Evolutionary conservation across 1,140 invertebrate species (phyloP).

Genomic region (Drosophila quadrilineata): DNA sequence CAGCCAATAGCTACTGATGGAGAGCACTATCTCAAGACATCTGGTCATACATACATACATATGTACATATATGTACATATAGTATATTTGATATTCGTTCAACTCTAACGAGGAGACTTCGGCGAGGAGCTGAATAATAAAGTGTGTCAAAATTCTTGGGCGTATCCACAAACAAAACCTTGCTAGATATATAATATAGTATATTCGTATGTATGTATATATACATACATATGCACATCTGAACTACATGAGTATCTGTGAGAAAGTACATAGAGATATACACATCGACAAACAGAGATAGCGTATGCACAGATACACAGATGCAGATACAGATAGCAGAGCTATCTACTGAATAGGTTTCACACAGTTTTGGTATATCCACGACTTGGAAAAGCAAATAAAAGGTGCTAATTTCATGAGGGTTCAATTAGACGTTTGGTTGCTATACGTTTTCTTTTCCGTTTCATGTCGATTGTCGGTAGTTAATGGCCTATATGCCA

Average conservation of each 20-base stretch:
- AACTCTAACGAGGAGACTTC: conserved; percentile 7
- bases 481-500: conserved; percentile 20
- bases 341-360: conserved; percentile 28
- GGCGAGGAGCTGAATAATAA: conserved; percentile 37
- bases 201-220: not conserved
- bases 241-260: conserved; percentile 17
- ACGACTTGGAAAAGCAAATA: conserved; percentile 68
- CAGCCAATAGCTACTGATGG: conserved; percentile 26
- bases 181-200: too few relatives aligned
- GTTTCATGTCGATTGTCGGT: conserved; percentile 5
- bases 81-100: conserved; percentile 28
- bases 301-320: conserved; percentile 9
- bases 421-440: conserved; percentile 72
- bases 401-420: conserved; percentile 80
- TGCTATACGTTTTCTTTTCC: conserved; percentile 59
- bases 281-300: conserved; percentile 1
- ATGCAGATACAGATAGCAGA: conserved; percentile 39
- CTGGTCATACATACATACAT: conserved; percentile 37
- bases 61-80: conserved; percentile 20
- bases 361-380: conserved; percentile 62
- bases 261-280: conserved; percentile 26
- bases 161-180: conserved; percentile 55
- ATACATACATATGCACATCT: not conserved
- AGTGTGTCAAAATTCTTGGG: conserved; percentile 73
- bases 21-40: conserved; percentile 26